Conservation (phyloP, 2,888 invertebrate genomes). For the Flexamia atlantica region DNA sequence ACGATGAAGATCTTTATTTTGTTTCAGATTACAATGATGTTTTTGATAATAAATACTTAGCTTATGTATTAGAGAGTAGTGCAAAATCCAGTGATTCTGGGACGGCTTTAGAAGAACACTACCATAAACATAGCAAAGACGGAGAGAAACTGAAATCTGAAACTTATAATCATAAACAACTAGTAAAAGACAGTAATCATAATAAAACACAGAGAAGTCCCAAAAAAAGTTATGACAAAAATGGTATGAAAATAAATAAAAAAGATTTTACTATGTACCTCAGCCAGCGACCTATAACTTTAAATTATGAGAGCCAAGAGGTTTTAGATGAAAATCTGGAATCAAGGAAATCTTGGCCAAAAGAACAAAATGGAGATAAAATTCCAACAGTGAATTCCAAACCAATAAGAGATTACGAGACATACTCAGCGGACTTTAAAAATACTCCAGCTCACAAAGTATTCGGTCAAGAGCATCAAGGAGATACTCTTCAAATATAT, state of each 20-base stretch:
- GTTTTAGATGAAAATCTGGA: background rate
- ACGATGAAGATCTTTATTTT: background rate
- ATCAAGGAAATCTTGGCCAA: background rate
- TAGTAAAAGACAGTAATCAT: background rate
- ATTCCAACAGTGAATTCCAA: background rate
- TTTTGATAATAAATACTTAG: background rate
- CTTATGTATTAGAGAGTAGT: background rate
- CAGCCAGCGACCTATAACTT: background rate
- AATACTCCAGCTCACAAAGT: background rate
- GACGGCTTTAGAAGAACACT: background rate
- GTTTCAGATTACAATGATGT: background rate
- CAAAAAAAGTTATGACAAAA: background rate
- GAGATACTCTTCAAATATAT: background rate
- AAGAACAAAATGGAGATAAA: background rate
- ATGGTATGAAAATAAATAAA: background rate
- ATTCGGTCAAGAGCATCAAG: background rate
- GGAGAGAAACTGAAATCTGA: background rate
- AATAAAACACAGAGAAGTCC: background rate
- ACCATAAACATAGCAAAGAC: background rate
- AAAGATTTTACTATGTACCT: conserved; percentile 3
- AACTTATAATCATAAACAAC: background rate
- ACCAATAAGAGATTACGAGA: background rate
- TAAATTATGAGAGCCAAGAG: background rate
- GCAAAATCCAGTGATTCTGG: background rate
- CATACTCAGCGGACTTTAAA: background rate